phyloP scores from a whole-genome alignment of 2,888 invertebrate genomes.

The Entomobrya proxima region DNA sequence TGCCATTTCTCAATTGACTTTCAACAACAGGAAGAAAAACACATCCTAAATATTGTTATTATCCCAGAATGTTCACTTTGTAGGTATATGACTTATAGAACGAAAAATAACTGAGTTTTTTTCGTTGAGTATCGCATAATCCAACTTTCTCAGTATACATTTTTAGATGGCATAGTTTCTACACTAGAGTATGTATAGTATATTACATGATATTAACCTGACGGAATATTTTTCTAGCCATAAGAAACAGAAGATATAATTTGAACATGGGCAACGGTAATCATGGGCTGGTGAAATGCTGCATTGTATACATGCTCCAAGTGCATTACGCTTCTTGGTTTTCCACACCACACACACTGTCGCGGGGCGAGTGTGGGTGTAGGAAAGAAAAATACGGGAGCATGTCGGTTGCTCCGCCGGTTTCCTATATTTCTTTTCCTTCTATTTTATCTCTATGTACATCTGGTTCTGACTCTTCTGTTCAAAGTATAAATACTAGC shows the following conservation, averaged over 20 bases:
- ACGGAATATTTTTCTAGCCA: too few species aligned
- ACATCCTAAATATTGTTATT: constrained; percentile 44
- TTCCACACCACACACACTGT: constrained; percentile 30
- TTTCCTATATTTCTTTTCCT: constrained; percentile 30
- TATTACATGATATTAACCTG: neutral
- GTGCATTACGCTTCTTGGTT: constrained; percentile 22
- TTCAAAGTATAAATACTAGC: constrained; percentile 6
- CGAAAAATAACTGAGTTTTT: neutral
- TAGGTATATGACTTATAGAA: neutral
- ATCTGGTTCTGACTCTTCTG: constrained; percentile 34
- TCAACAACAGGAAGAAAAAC: constrained; percentile 48
- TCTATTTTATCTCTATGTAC: constrained; percentile 24
- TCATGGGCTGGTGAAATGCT: neutral
- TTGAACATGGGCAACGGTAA: neutral
- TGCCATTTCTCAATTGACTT: constrained; percentile 63
- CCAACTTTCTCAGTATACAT: constrained; percentile 14
- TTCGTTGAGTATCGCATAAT: constrained; percentile 19
- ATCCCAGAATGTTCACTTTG: constrained; percentile 30
- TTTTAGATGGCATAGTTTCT: neutral
- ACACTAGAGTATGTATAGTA: neutral
- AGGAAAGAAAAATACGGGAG: constrained; percentile 56
- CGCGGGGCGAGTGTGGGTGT: constrained; percentile 57
- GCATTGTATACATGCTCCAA: neutral
- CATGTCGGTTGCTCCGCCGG: constrained; percentile 52
- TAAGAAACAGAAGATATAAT: neutral